A percentile compares a stretch with the other conserved stretches of the same genome.
phyloP scores from a whole-genome alignment of 1,140 invertebrate genomes.

The Watersipora subatra region DNA sequence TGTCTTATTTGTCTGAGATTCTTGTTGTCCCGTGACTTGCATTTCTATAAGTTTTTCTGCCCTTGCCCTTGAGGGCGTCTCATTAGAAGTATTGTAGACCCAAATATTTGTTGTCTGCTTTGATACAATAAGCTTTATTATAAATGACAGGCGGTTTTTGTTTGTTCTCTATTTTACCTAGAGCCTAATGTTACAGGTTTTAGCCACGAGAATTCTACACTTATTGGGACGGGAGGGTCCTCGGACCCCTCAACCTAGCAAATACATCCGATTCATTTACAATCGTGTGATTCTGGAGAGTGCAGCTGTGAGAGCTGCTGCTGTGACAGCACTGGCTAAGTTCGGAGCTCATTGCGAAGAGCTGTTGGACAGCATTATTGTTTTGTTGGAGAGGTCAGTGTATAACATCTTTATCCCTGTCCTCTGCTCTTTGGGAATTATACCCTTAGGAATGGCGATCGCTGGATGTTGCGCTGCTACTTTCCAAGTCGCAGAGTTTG shows the following conservation, averaged over 20 bases:
- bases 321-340: slow-evolving; percentile 89
- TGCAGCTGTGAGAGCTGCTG: slow-evolving; percentile 82
- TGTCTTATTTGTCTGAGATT: no score
- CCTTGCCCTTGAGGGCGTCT: no score
- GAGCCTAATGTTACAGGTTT: slow-evolving; percentile 39
- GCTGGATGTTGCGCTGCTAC: no score
- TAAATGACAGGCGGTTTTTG: no score
- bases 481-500: no score
- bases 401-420: background rate
- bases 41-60: no score
- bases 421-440: background rate
- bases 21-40: no score
- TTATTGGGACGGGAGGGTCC: slow-evolving; percentile 94
- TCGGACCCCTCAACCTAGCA: slow-evolving; percentile 77
- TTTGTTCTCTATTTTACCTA: no score
- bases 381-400: slow-evolving; percentile 45
- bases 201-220: slow-evolving; percentile 93
- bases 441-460: no score
- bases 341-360: slow-evolving; percentile 90
- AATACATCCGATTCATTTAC: slow-evolving; percentile 96
- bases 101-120: no score
- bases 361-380: slow-evolving; percentile 69
- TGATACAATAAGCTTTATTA: no score
- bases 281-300: slow-evolving; percentile 95
- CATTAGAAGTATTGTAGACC: no score